A percentile compares a stretch with the other conserved stretches of the same genome.
Evolutionary conservation across 2,797 vertebrate genomes (phyloP).

Genomic region (Okamejei kenojei): DNA sequence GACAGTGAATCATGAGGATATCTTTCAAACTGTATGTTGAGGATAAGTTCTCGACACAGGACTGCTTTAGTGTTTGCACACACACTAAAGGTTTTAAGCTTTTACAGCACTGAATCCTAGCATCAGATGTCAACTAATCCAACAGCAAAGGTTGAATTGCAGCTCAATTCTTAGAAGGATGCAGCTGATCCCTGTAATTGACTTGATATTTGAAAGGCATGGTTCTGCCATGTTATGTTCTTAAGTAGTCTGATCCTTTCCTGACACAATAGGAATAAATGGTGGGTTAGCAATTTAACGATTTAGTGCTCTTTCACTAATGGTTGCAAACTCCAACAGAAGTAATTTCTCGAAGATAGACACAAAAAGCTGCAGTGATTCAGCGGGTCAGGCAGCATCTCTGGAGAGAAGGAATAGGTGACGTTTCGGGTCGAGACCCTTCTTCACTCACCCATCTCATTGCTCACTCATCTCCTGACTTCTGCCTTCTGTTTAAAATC

Average conservation of each 20-base stretch:
- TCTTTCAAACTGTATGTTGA: background rate
- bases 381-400: too few species aligned
- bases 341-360: too few species aligned
- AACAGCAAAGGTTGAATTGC: background rate
- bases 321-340: background rate
- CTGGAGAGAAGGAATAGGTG: too few species aligned
- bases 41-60: background rate
- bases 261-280: constrained; percentile 8
- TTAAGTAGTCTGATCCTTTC: constrained; percentile 9
- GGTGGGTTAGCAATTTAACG: background rate
- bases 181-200: constrained; percentile 24
- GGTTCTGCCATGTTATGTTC: constrained; percentile 9
- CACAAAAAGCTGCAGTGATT: too few species aligned
- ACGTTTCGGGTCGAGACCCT: too few species aligned
- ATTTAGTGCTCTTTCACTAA: too few species aligned
- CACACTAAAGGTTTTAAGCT: background rate
- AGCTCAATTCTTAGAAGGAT: background rate
- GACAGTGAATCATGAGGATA: background rate
- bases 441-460: too few species aligned
- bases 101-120: background rate
- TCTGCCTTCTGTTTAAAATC: background rate
- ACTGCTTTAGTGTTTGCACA: background rate
- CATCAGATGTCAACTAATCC: background rate
- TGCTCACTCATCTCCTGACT: background rate
- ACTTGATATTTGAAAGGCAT: constrained; percentile 9